Evolutionary conservation across 2,113 vertebrate genomes (phyloP).

Genomic region (Triplophysa tibetana): DNA sequence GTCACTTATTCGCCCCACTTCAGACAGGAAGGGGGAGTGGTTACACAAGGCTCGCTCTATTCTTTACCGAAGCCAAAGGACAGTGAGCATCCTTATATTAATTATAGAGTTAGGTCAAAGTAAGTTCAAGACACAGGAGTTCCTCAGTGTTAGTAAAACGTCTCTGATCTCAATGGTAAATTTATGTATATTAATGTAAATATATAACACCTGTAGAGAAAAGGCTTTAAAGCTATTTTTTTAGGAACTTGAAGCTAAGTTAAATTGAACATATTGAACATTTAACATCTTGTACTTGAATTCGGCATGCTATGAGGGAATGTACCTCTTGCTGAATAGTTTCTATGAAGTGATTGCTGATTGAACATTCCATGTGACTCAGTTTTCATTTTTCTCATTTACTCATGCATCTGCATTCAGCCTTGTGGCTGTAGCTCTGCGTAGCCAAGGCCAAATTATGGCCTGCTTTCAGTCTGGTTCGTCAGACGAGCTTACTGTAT

Average conservation of each 20-base stretch:
- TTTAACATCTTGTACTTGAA: not conserved
- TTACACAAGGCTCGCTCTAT: slow-evolving; percentile 49
- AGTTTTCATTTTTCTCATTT: no score
- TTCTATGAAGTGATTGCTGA: slow-evolving; percentile 21
- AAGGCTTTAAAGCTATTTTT: not conserved
- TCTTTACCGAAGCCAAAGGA: slow-evolving; percentile 7
- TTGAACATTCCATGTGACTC: not conserved
- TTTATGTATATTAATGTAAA: no score
- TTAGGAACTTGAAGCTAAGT: not conserved
- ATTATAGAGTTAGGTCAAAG: not conserved
- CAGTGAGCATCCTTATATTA: not conserved
- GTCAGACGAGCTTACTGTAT: not conserved
- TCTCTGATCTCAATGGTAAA: no score
- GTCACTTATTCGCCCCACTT: slow-evolving; percentile 64
- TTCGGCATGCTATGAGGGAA: slow-evolving; percentile 3
- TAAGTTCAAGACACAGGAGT: not conserved
- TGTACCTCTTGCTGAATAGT: slow-evolving; percentile 41
- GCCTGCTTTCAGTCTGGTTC: not conserved
- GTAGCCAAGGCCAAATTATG: not conserved
- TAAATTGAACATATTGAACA: no score
- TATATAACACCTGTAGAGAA: no score
- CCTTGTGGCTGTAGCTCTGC: slow-evolving; percentile 1
- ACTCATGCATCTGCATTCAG: slow-evolving; percentile 13
- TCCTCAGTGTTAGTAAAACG: not conserved
- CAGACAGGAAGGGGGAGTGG: slow-evolving; percentile 63